These are phyloP conservation scores for Gymnocephalus cernua DNA, from an alignment of 2,113 vertebrate species.

Conservation along the genomic window DNA sequence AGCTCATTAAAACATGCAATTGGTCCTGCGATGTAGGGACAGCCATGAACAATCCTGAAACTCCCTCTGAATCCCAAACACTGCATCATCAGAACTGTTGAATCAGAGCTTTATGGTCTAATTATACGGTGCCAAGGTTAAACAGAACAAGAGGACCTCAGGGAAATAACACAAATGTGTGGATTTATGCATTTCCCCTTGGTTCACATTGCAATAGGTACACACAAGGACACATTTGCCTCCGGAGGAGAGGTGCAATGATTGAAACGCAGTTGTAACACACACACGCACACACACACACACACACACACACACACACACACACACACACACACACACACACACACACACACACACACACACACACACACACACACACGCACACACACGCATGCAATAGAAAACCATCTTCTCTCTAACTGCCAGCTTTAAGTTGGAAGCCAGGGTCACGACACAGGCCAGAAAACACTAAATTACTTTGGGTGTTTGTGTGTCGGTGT, in stretches of 20 bases:
- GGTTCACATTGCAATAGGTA: conserved; percentile 40
- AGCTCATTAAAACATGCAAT: conserved; percentile 7
- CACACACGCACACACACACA: conserved; percentile 4
- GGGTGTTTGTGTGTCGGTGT: neutral
- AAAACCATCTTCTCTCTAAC: neutral
- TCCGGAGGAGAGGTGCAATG: conserved; percentile 44
- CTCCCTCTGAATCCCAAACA: conserved; percentile 55
- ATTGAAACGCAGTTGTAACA: conserved; percentile 40
- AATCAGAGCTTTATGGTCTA: conserved; percentile 55
- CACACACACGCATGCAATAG: neutral
- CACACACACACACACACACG: neutral
- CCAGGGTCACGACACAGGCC: neutral
- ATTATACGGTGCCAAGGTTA: conserved; percentile 69
- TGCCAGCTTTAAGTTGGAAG: neutral
- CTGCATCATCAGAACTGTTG: conserved; percentile 17
- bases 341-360: neutral
- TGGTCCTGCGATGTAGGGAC: conserved; percentile 9
- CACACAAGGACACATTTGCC: conserved; percentile 45
- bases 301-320: neutral
- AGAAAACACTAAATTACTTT: conserved; percentile 7
- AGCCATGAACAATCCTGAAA: conserved; percentile 18
- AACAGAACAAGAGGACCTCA: conserved; percentile 19
- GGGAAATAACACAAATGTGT: conserved; percentile 60
- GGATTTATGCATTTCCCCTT: conserved; percentile 72
- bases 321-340: neutral